Percentiles rank a stretch among this genome's conserved stretches.
These are phyloP conservation scores for Eupithecia dodoneata DNA, from an alignment of 2,888 invertebrate genomes.

Conservation along the genomic window DNA sequence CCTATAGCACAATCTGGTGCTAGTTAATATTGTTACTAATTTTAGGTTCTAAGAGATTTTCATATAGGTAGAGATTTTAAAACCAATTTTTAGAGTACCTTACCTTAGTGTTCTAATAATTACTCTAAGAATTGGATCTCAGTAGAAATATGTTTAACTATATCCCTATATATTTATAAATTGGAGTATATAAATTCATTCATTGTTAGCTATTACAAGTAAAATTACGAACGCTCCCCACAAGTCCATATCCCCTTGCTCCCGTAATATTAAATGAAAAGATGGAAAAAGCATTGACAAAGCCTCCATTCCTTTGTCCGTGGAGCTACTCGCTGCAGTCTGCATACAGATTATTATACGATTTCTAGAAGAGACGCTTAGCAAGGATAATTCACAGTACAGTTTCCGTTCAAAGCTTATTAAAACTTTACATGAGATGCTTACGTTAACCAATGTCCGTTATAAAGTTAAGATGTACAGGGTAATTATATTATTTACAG, in stretches of 20 bases:
- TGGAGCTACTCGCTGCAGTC: background rate
- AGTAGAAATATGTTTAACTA: background rate
- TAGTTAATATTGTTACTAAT: no score
- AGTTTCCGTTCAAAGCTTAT: constrained; percentile 26
- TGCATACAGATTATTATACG: constrained; percentile 27
- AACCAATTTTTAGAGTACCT: no score
- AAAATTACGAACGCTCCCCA: background rate
- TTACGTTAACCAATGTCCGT: background rate
- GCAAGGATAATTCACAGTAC: constrained; percentile 22
- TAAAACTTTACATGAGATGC: constrained; percentile 22
- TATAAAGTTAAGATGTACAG: background rate
- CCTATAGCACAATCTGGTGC: no score
- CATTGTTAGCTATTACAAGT: background rate
- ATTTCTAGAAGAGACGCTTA: constrained; percentile 30
- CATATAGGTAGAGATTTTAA: background rate
- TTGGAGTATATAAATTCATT: background rate
- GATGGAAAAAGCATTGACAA: background rate
- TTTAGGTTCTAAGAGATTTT: background rate
- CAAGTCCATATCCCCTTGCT: background rate
- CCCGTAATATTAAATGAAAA: background rate
- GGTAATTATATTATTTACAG: no score
- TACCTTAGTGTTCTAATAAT: no score
- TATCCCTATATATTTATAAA: no score
- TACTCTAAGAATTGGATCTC: background rate
- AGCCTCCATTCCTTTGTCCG: constrained; percentile 14